Conservation (phyloP, 1,140 invertebrate species). For the Dendroctonus valens region DNA sequence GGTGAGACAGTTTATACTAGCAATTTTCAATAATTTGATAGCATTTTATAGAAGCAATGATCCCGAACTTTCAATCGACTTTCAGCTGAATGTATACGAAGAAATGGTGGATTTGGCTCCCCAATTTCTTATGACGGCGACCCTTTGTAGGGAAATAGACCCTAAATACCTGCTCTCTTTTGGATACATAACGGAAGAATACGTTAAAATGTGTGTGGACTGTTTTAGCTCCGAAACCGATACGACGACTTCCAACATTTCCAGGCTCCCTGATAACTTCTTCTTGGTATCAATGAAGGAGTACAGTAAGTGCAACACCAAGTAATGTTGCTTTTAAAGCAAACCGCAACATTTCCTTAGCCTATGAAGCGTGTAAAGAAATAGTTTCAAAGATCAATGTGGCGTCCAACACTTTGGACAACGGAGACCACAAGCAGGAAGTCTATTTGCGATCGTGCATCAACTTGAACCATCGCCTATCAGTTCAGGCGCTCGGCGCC, state of each 20-base stretch:
- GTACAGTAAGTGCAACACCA: conserved; percentile 53
- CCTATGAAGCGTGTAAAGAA: conserved; percentile 61
- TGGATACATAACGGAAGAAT: conserved; percentile 53
- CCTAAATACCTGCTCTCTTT: conserved; percentile 60
- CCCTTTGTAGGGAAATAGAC: conserved; percentile 62
- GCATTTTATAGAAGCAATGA: neutral
- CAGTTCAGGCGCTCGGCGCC: conserved; percentile 70
- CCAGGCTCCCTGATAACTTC: conserved; percentile 49
- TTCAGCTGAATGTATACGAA: conserved; percentile 59
- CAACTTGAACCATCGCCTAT: conserved; percentile 64
- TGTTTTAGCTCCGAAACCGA: conserved; percentile 36
- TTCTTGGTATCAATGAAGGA: conserved; percentile 58
- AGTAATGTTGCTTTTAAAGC: neutral
- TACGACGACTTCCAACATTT: conserved; percentile 43
- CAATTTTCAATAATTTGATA: neutral
- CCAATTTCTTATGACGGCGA: conserved; percentile 58
- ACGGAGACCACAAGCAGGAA: conserved; percentile 59
- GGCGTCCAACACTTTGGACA: conserved; percentile 58
- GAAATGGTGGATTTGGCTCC: conserved; percentile 62
- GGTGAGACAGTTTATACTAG: neutral
- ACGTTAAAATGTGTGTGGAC: conserved; percentile 53
- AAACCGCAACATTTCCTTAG: conserved; percentile 46
- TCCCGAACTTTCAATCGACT: neutral
- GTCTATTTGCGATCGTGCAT: conserved; percentile 67
- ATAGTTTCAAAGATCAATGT: conserved; percentile 62